Percentiles rank a stretch among this genome's conserved stretches.
These are phyloP conservation scores for Rachycentron canadum DNA, from an alignment of 2,797 vertebrate genomes.

Conservation along the genomic window DNA sequence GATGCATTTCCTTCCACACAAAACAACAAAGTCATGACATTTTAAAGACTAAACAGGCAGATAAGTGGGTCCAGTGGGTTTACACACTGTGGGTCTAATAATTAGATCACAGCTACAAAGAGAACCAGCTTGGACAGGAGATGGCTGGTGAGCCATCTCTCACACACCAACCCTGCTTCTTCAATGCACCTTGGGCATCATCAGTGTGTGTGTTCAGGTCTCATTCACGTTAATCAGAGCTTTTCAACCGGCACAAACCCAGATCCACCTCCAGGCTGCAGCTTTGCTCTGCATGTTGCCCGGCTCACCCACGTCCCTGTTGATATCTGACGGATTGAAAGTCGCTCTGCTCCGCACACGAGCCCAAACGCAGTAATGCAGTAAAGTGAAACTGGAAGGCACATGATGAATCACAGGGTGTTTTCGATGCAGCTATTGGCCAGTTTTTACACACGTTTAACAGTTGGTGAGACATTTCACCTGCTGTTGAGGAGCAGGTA, in stretches of 20 bases:
- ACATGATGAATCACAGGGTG: background rate
- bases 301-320: conserved; percentile 1
- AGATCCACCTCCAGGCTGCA: conserved; percentile 11
- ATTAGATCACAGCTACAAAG: conserved; percentile 55
- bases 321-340: conserved; percentile 3
- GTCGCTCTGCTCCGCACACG: background rate
- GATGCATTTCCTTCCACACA: conserved; percentile 6
- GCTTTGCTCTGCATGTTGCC: conserved; percentile 8
- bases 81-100: conserved; percentile 14
- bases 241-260: background rate
- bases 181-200: conserved; percentile 9
- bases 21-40: background rate
- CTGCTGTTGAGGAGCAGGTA: background rate
- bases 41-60: background rate
- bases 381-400: background rate
- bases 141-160: conserved; percentile 4
- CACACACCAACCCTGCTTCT: conserved; percentile 26
- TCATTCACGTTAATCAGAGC: conserved; percentile 27
- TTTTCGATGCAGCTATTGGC: background rate
- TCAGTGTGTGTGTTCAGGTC: conserved; percentile 5
- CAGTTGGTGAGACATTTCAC: background rate
- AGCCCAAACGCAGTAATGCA: conserved; percentile 32
- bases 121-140: conserved; percentile 13
- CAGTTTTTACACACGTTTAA: background rate
- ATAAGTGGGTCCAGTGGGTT: conserved; percentile 11